Evolutionary conservation across 2,888 invertebrate species (phyloP).

Genomic region (Phengaris arion): DNA sequence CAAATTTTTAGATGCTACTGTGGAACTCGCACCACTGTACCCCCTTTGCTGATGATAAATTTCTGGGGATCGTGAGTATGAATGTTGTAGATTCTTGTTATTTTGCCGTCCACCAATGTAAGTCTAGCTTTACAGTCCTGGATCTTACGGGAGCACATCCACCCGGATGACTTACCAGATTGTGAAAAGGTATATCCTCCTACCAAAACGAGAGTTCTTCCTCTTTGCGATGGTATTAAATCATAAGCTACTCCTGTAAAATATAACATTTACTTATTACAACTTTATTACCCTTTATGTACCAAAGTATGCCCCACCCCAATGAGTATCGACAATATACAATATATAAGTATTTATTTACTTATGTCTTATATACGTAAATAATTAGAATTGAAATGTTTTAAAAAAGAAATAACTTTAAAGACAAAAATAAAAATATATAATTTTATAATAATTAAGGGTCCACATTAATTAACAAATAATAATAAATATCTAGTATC

Average conservation of each 20-base stretch:
- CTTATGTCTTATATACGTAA: too few species aligned
- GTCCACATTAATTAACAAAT: too few species aligned
- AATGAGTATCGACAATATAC: too few species aligned
- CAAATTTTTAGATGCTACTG: not conserved
- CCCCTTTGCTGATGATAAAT: conserved; percentile 31
- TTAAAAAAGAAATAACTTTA: too few species aligned
- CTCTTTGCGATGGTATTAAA: conserved; percentile 35
- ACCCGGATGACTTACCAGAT: conserved; percentile 29
- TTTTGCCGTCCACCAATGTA: conserved; percentile 40
- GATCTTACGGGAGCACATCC: conserved; percentile 43
- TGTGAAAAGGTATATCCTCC: conserved; percentile 35
- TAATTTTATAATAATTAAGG: too few species aligned
- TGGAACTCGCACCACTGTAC: conserved; percentile 8
- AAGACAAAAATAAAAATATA: too few species aligned
- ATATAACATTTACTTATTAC: not conserved
- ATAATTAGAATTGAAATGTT: too few species aligned
- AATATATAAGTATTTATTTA: too few species aligned
- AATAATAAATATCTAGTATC: too few species aligned
- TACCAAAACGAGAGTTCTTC: conserved; percentile 35
- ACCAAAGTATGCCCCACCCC: too few species aligned
- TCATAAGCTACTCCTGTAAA: conserved; percentile 33
- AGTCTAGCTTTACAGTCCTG: conserved; percentile 43
- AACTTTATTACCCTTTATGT: too few species aligned
- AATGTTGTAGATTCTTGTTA: conserved; percentile 35
- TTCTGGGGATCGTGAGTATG: conserved; percentile 39